Conservation (phyloP, 2,113 vertebrate species). For the Ophiodon elongatus region DNA sequence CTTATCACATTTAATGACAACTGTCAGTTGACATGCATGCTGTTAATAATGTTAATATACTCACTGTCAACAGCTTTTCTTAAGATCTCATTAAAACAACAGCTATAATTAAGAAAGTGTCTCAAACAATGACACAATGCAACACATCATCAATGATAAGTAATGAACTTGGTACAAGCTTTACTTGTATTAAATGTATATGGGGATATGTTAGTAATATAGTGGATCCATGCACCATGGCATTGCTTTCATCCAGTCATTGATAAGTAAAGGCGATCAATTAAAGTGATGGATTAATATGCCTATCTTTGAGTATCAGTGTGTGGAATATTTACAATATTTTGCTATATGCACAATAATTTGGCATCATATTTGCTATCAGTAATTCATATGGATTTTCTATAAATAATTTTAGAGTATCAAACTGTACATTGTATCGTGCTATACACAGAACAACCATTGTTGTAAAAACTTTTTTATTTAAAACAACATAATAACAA, state of each 20-base stretch:
- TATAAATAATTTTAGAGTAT: neutral
- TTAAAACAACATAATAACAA: too few relatives aligned
- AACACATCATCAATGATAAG: conserved; percentile 24
- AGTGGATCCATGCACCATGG: neutral
- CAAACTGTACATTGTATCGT: neutral
- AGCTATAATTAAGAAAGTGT: conserved; percentile 31
- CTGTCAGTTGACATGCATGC: conserved; percentile 43
- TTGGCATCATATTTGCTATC: neutral
- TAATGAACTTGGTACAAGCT: conserved; percentile 16
- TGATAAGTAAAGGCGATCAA: neutral
- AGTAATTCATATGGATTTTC: neutral
- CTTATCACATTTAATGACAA: conserved; percentile 47
- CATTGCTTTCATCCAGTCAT: conserved; percentile 1
- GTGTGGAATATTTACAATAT: neutral
- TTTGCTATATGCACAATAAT: neutral
- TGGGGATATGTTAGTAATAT: neutral
- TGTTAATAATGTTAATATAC: conserved; percentile 60
- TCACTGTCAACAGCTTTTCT: conserved; percentile 57
- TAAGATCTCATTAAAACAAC: conserved; percentile 59
- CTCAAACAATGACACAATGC: conserved; percentile 17
- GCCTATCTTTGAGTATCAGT: neutral
- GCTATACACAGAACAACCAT: neutral
- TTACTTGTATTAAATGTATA: conserved; percentile 14
- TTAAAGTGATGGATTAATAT: conserved; percentile 2
- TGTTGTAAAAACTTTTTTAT: neutral